Base-by-base conservation (phyloP, 2,888 invertebrate species). In the Maniola hyperantus region DNA sequence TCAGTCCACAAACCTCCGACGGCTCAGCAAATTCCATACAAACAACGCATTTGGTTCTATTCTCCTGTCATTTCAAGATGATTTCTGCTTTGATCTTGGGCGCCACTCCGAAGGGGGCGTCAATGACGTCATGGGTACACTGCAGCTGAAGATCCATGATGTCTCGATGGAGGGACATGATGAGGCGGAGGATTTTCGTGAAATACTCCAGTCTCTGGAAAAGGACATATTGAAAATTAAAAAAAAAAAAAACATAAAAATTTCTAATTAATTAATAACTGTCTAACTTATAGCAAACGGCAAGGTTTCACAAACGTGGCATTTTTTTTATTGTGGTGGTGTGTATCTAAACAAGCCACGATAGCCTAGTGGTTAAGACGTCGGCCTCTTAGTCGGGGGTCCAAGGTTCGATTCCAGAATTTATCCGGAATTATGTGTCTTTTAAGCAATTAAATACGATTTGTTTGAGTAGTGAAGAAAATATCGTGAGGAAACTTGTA, bases 191-290 rank as follows among this genome's bases (percentile, higher is more conserved):
- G 20, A 92, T 84, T 72, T 92, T 92, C 20, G 90, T 89, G 69
- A 91, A 91, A 76, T 91, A 91, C 68, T 92, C 92, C 79, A 91
- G 59, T 74, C 85, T 89, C 91, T 92, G 87, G 4, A 84, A 88
- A 51, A 33, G 53, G 70, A 48, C n/a, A 73, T 72, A 53, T 54
- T 18, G 55, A 61, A 15, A 65, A 71, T 66, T 62, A 26, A 62
- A 33, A 58, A 53, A 1, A 13, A 53, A 33, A 18, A 50, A 13
- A 13, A 13, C 4, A 26, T 15, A n/a, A n/a, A n/a, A n/a, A n/a
- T n/a, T n/a, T n/a, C n/a, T n/a, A n/a, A n/a, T n/a, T n/a, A n/a
- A 26, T 26, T 2, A 26, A 26, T 26, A 26, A 26, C 4, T 26
- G 1, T 26, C 26, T 26, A 26, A 26, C 26, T 26, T 26, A 26